Conservation (phyloP, 37 sponge, comb jelly and placozoan genomes). For the Petrosia ficiformis region DNA sequence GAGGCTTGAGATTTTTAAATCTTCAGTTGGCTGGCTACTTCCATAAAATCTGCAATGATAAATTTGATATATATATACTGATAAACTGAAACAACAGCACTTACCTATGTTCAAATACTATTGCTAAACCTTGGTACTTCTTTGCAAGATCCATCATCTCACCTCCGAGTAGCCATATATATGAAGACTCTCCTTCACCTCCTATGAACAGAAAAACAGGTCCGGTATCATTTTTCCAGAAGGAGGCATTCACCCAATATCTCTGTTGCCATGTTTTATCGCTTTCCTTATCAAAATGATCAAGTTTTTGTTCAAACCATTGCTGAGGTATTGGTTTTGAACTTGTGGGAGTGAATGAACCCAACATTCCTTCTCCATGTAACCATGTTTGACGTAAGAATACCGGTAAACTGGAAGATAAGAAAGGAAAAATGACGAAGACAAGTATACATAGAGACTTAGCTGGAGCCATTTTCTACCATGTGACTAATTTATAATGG, state of each 20-base stretch:
- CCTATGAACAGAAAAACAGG: conserved; percentile 90
- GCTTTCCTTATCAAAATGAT: conserved; percentile 48
- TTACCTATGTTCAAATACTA: conserved; percentile 73
- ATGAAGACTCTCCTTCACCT: conserved; percentile 78
- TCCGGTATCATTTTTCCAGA: conserved; percentile 43
- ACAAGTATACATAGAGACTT: not conserved
- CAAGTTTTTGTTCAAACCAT: conserved; percentile 71
- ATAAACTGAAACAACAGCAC: too few relatives aligned
- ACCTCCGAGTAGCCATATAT: conserved; percentile 66
- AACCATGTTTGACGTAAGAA: not conserved
- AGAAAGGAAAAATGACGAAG: not conserved
- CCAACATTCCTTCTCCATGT: not conserved
- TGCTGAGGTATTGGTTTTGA: conserved; percentile 24
- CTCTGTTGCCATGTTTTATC: conserved; percentile 70
- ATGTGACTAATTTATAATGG: too few relatives aligned
- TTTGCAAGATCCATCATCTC: conserved; percentile 64
- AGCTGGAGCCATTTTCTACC: not conserved
- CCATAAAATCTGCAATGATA: conserved; percentile 76
- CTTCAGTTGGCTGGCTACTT: conserved; percentile 74
- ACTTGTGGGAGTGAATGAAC: not conserved
- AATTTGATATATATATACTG: too few relatives aligned
- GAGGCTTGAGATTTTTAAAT: conserved; percentile 38
- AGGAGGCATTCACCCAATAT: conserved; percentile 77
- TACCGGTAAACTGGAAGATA: not conserved
- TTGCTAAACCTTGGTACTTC: conserved; percentile 62